Percentiles rank a stretch among this genome's conserved stretches.
Evolutionary conservation across 2,888 invertebrate species (phyloP).

Genomic region (Tenthredo mesomela): DNA sequence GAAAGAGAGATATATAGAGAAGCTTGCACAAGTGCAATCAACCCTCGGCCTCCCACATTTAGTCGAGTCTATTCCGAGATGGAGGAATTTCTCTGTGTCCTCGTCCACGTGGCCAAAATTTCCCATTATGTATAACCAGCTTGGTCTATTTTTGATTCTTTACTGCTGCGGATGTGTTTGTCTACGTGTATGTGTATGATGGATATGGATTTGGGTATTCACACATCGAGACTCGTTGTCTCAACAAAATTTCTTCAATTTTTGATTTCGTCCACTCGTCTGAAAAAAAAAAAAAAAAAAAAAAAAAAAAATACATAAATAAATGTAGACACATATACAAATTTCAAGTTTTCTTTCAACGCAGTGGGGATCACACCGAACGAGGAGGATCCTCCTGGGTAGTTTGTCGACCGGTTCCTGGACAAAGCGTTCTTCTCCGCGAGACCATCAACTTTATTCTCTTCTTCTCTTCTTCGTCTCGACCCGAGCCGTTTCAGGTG

Average conservation of each 20-base stretch:
- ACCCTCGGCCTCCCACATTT: constrained; percentile 42
- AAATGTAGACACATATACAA: neutral
- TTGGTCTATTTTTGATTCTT: constrained; percentile 31
- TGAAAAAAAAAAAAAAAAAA: too few species aligned
- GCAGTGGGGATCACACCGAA: neutral
- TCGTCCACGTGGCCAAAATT: constrained; percentile 32
- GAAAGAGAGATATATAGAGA: neutral
- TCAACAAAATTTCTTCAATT: too few species aligned
- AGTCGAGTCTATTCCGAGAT: constrained; percentile 44
- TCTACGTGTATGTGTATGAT: neutral
- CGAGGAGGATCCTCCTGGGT: neutral
- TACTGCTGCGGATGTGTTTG: neutral
- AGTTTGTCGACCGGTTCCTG: constrained; percentile 49
- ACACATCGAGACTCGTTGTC: too few species aligned
- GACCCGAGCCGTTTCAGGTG: constrained; percentile 35
- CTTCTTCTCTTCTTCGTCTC: neutral
- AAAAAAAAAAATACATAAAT: too few species aligned
- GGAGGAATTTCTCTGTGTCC: constrained; percentile 30
- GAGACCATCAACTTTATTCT: constrained; percentile 41
- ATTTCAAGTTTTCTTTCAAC: constrained; percentile 18
- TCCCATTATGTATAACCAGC: constrained; percentile 32
- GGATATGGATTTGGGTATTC: neutral
- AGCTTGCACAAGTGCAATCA: constrained; percentile 38
- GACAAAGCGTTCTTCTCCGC: constrained; percentile 38
- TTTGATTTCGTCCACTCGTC: too few species aligned